A percentile compares a stretch with the other conserved stretches of the same genome.
phyloP scores from a whole-genome alignment of 2,888 invertebrate species.

The Ryuthela nishihirai region DNA sequence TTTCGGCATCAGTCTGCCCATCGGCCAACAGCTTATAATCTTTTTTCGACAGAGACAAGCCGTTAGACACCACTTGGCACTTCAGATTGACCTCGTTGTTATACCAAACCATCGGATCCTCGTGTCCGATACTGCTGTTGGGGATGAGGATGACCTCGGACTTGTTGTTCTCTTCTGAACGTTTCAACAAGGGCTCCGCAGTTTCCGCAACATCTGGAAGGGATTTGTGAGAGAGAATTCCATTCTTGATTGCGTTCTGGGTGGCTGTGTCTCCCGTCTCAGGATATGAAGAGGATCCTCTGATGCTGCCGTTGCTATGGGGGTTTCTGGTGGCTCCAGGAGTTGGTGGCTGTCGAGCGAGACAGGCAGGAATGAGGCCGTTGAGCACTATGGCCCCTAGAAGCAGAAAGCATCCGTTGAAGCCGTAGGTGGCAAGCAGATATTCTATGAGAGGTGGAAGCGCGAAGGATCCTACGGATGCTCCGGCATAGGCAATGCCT shows the following conservation, averaged over 20 bases:
- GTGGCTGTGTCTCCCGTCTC: too few species aligned
- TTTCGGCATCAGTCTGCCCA: background rate
- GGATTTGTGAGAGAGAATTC: too few species aligned
- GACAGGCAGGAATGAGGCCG: constrained; percentile 27
- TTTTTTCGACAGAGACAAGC: constrained; percentile 4
- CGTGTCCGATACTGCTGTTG: background rate
- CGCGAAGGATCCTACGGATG: constrained; percentile 35
- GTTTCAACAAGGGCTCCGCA: too few species aligned
- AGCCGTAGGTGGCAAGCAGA: constrained; percentile 19
- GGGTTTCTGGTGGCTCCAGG: too few species aligned
- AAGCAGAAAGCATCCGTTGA: constrained; percentile 32
- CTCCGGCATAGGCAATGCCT: constrained; percentile 33
- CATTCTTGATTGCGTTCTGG: too few species aligned
- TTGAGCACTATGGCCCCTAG: constrained; percentile 30
- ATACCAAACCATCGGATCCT: too few species aligned
- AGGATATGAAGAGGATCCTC: too few species aligned
- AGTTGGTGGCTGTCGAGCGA: constrained; percentile 10
- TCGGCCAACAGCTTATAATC: constrained; percentile 21
- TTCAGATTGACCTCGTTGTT: background rate
- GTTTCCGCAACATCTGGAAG: too few species aligned
- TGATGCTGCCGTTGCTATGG: too few species aligned
- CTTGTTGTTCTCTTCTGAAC: too few species aligned
- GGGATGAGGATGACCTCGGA: constrained; percentile 21
- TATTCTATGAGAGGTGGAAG: constrained; percentile 33
- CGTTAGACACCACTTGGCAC: background rate